These are phyloP conservation scores for Apogon hyalosoma DNA, from an alignment of 2,797 vertebrate genomes.

Conservation along the genomic window DNA sequence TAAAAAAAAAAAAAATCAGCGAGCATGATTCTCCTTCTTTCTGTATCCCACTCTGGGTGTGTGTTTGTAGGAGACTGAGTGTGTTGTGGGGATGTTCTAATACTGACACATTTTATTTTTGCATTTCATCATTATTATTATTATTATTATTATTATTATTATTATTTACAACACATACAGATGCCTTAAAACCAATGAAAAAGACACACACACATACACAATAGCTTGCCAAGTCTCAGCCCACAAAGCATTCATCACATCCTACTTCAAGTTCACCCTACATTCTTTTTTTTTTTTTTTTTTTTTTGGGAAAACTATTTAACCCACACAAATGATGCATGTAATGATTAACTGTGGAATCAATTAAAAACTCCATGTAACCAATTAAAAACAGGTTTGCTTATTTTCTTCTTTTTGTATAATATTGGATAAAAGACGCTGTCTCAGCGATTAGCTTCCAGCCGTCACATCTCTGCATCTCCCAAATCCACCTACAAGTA, in stretches of 20 bases:
- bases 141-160: neutral
- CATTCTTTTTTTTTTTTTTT: constrained; percentile 23
- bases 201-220: constrained; percentile 11
- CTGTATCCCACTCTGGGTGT: neutral
- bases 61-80: constrained; percentile 4
- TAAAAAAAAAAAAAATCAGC: constrained; percentile 32
- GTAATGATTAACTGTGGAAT: neutral
- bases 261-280: constrained; percentile 32
- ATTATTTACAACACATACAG: constrained; percentile 27
- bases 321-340: constrained; percentile 11
- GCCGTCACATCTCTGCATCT: constrained; percentile 31
- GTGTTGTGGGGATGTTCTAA: neutral
- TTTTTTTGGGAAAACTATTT: constrained; percentile 37
- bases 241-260: constrained; percentile 44
- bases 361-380: neutral
- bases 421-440: constrained; percentile 1
- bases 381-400: neutral
- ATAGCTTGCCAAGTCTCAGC: constrained; percentile 48
- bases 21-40: constrained; percentile 31
- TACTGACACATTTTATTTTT: neutral
- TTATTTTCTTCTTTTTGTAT: neutral
- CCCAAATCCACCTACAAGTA: constrained; percentile 5
- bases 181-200: constrained; percentile 30
- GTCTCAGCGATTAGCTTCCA: constrained; percentile 3
- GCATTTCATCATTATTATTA: neutral